These are phyloP conservation scores for Triplophysa dalaica DNA, from an alignment of 2,113 vertebrate species.

Conservation along the genomic window DNA sequence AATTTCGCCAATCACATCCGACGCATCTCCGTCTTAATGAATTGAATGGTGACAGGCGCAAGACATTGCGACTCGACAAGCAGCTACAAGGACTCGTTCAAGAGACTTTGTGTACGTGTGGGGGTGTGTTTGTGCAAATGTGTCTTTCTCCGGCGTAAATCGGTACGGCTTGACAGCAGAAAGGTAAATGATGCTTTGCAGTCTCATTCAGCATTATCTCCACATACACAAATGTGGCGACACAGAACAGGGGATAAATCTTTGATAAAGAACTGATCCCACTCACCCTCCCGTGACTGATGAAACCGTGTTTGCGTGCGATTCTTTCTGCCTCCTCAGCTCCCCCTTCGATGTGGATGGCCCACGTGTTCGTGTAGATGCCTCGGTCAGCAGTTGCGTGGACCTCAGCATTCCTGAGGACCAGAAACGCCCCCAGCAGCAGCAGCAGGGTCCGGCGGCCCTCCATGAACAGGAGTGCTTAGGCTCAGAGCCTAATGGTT, in stretches of 20 bases:
- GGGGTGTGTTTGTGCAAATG: constrained; percentile 12
- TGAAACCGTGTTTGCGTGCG: constrained; percentile 87
- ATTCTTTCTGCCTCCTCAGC: constrained; percentile 79
- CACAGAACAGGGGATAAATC: neutral
- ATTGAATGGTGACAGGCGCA: neutral
- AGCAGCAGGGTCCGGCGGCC: constrained; percentile 69
- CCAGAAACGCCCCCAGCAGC: constrained; percentile 78
- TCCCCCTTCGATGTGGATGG: constrained; percentile 83
- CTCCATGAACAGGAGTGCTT: constrained; percentile 74
- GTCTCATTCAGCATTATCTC: constrained; percentile 16
- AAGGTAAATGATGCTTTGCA: constrained; percentile 8
- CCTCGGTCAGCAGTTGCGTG: constrained; percentile 68
- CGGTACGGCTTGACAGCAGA: constrained; percentile 11
- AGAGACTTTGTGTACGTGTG: neutral
- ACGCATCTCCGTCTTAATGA: constrained; percentile 34
- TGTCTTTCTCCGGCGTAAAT: neutral
- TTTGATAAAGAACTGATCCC: constrained; percentile 10
- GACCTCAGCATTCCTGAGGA: constrained; percentile 71
- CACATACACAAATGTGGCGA: neutral
- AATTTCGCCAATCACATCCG: constrained; percentile 39
- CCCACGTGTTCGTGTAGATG: constrained; percentile 94
- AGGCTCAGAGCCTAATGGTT: constrained; percentile 49
- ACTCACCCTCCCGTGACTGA: constrained; percentile 88
- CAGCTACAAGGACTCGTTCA: neutral
- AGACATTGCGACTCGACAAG: neutral